A percentile compares a stretch with the other conserved stretches of the same genome.
Conservation (phyloP, 2,888 invertebrate genomes). For the Brachypalpus laphriformis region DNA sequence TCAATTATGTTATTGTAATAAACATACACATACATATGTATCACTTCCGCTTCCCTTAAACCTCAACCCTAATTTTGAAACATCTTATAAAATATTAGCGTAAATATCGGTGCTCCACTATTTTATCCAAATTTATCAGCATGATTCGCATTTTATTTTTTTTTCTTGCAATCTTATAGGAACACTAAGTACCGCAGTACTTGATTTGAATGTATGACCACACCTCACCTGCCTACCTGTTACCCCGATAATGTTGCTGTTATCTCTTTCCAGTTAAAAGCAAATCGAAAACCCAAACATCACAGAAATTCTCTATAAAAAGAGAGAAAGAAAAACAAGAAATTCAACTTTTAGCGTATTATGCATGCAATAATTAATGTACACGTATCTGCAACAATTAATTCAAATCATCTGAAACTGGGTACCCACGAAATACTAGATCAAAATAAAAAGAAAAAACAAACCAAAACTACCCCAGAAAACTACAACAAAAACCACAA, state of each 20-base stretch:
- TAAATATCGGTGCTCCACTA: background rate
- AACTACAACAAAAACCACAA: background rate
- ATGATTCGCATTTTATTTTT: background rate
- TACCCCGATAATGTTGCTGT: background rate
- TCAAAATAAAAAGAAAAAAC: conserved; percentile 8
- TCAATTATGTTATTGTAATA: too few relatives aligned
- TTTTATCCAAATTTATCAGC: background rate
- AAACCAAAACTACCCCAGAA: background rate
- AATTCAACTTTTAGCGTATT: conserved; percentile 15
- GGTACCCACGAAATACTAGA: conserved; percentile 5
- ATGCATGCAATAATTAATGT: conserved; percentile 1
- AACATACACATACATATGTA: too few relatives aligned
- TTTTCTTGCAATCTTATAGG: background rate
- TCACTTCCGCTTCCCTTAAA: too few relatives aligned
- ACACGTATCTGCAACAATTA: conserved; percentile 19
- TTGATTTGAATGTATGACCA: conserved; percentile 8
- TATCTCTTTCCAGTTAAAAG: conserved; percentile 13
- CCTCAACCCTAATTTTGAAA: background rate
- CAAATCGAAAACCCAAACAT: background rate
- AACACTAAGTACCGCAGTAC: background rate
- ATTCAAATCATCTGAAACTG: conserved; percentile 4
- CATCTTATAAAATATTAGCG: background rate
- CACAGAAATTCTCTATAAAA: background rate
- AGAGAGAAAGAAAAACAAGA: conserved; percentile 8
- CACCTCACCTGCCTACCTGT: background rate